Evolutionary conservation across 2,113 vertebrate genomes (phyloP).

Genomic region (Chinchilla lanigera): DNA sequence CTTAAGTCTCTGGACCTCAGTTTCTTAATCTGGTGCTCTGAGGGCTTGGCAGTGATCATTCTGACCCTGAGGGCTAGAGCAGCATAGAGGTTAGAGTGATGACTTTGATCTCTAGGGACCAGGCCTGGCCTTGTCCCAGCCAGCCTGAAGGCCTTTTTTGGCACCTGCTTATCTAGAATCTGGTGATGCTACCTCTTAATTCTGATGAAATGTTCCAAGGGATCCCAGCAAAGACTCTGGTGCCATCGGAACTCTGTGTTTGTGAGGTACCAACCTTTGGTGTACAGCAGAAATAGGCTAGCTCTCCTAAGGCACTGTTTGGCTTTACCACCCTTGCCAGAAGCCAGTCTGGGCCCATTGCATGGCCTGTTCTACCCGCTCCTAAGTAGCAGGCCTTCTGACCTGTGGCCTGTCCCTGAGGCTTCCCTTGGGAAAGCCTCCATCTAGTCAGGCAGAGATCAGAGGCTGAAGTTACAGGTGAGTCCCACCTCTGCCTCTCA

Average conservation of each 20-base stretch:
- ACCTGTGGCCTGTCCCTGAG: not conserved
- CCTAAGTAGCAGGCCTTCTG: not conserved
- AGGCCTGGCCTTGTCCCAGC: conserved; percentile 9
- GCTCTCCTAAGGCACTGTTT: not conserved
- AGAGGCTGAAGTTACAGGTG: not conserved
- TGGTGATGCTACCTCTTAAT: conserved; percentile 30
- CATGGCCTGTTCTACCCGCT: not conserved
- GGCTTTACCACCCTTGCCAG: not conserved
- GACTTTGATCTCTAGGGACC: not conserved
- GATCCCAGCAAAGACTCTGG: not conserved
- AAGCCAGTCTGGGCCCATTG: not conserved
- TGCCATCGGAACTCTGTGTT: not conserved
- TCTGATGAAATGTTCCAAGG: conserved; percentile 39
- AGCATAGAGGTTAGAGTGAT: not conserved
- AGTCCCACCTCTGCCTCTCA: not conserved
- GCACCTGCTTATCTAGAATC: conserved; percentile 24
- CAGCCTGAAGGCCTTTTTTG: not conserved
- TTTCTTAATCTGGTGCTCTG: conserved; percentile 17
- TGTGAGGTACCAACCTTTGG: not conserved
- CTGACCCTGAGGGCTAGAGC: not conserved
- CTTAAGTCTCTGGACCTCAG: not conserved
- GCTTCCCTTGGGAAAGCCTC: not conserved
- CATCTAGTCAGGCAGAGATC: not conserved
- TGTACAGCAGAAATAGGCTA: not conserved
- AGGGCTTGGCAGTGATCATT: not conserved